Base-by-base conservation (phyloP, 2,888 invertebrate species). In the Tolmerus cingulatus region DNA sequence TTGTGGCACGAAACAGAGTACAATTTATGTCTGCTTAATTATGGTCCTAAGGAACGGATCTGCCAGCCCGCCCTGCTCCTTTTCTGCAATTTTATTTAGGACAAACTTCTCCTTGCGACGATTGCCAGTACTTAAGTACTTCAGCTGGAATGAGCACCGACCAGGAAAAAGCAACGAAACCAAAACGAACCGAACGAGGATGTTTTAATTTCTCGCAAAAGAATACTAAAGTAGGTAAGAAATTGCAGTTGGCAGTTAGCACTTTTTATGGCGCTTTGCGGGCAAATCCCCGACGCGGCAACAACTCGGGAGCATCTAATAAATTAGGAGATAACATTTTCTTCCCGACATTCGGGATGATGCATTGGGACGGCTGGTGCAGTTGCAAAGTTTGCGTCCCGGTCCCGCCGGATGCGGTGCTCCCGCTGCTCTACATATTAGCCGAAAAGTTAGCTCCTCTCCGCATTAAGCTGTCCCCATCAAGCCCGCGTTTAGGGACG, bases 261-360 rank as follows among this genome's bases (percentile, higher is more conserved):
- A 74, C 85, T 85, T 85, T 85, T 85, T 85, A 74, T 85, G 16
- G 74, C 37, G 34, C 74, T 74, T 85, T 85, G 74, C 46, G 85
- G 85, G 85, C 43, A 85, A 85, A 85, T 74, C 74, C 74, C 43
- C 16, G 27, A 14, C 46, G 74, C 85, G 74, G 30, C 85, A 85
- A 74, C 74, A 85, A 85, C 85, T n/a, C 43, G 74, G 43, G 27
- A 85, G 85, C 46, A 74, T 85, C 85, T 30, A 74, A 85, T 85
- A 85, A 85, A 85, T 85, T 85, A 85, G 30, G 74, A 34, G 85
- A 85, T 85, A 85, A 85, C 85, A 85, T 85, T 85, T 85, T 85
- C 85, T 74, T 46, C 74, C 34, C 46, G 74, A 51, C 74, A 51
- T 46, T 51, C 46, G n/a, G 43, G 74, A 85, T 85, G 74, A 85